Evolutionary conservation across 1,140 invertebrate species (phyloP).

Genomic region (Scylla paramamosain): DNA sequence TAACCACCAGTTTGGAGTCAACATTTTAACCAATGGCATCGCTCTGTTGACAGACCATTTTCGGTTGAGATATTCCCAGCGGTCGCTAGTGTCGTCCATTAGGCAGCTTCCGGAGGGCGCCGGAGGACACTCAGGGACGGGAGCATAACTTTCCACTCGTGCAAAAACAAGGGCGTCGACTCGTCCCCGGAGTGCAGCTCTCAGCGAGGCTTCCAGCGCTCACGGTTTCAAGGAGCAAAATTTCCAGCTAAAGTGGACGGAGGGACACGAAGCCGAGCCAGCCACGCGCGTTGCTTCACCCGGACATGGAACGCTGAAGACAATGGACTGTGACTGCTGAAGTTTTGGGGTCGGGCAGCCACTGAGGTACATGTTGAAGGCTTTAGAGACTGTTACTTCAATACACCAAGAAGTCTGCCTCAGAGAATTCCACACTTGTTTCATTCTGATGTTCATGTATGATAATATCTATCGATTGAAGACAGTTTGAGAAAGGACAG

Average conservation of each 20-base stretch:
- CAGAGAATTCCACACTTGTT: no score
- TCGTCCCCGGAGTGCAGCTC: neutral
- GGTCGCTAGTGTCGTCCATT: constrained; percentile 71
- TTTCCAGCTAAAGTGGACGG: neutral
- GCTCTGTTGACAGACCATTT: constrained; percentile 66
- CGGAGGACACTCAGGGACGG: neutral
- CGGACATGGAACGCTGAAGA: neutral
- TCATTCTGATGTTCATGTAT: no score
- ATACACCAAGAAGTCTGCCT: no score
- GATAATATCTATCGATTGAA: no score
- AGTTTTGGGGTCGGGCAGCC: neutral
- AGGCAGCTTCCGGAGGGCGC: constrained; percentile 63
- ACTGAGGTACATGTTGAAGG: neutral
- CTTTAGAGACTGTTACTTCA: no score
- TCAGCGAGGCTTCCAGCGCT: neutral
- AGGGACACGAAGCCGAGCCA: neutral
- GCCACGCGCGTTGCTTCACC: neutral
- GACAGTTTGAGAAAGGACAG: no score
- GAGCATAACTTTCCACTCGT: constrained; percentile 30
- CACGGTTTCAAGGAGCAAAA: constrained; percentile 9
- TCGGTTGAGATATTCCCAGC: constrained; percentile 61
- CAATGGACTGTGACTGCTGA: neutral
- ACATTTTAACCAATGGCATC: constrained; percentile 66
- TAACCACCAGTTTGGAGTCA: constrained; percentile 47
- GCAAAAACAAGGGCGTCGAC: constrained; percentile 10